Conservation (phyloP, 1,140 invertebrate species). For the Rhopalosiphum padi region DNA sequence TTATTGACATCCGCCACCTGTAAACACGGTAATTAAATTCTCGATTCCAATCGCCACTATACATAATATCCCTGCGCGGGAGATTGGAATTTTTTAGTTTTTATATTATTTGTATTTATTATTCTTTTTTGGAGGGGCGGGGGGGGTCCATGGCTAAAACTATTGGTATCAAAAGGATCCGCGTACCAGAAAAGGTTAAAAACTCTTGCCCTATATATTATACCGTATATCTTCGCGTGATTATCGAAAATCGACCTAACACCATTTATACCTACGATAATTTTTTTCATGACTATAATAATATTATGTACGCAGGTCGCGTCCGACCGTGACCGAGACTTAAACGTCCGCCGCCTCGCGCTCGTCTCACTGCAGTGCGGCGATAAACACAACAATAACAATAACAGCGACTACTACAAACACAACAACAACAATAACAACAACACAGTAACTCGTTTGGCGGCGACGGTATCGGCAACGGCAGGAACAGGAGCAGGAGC, state of each 20-base stretch:
- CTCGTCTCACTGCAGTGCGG: not conserved
- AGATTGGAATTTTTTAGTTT: not conserved
- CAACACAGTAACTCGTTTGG: not conserved
- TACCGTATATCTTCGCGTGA: not conserved
- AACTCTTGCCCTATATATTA: not conserved
- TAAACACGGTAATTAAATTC: not conserved
- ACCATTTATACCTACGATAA: not conserved
- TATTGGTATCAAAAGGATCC: not conserved
- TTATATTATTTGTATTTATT: no score
- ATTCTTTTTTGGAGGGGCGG: no score
- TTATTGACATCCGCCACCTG: not conserved
- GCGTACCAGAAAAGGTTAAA: not conserved
- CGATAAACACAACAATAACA: not conserved
- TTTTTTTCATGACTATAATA: not conserved
- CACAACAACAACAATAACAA: not conserved
- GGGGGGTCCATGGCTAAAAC: not conserved
- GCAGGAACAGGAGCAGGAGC: not conserved
- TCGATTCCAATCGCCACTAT: not conserved
- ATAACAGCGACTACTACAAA: not conserved
- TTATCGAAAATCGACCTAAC: not conserved
- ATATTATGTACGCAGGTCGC: not conserved
- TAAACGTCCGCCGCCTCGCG: not conserved
- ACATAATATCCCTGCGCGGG: not conserved
- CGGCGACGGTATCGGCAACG: not conserved
- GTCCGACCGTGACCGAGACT: conserved; percentile 21